Evolutionary conservation across 2,797 vertebrate species (phyloP).

Genomic region (Crypturellus tataupa): DNA sequence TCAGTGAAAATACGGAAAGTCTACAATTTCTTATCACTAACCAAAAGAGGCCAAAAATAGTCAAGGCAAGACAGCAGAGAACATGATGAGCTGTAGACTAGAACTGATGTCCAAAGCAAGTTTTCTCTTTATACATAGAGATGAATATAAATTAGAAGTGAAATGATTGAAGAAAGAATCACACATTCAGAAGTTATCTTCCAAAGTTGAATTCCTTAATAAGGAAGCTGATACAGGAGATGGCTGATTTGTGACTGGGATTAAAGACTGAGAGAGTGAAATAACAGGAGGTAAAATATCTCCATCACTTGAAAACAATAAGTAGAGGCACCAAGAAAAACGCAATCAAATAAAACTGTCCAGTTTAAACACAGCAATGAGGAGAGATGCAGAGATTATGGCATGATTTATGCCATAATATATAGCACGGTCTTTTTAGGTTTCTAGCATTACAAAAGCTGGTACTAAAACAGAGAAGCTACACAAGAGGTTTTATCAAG

Average conservation of each 20-base stretch:
- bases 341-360: conserved; percentile 24
- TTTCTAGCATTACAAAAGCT: conserved; percentile 2
- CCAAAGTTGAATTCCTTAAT: conserved; percentile 21
- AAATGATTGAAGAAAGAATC: not conserved
- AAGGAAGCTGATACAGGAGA: conserved; percentile 1
- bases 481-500: not conserved
- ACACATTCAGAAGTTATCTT: conserved; percentile 20
- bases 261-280: not conserved
- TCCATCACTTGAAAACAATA: conserved; percentile 25
- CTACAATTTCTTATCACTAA: not conserved
- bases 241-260: conserved; percentile 8
- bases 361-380: not conserved
- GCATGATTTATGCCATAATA: not conserved
- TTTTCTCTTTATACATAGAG: not conserved
- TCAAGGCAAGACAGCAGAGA: not conserved
- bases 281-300: not conserved
- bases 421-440: not conserved
- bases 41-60: not conserved
- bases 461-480: not conserved
- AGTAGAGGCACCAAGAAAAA: not conserved
- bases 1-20: not conserved
- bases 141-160: not conserved
- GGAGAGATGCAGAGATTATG: not conserved
- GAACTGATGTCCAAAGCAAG: not conserved
- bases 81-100: not conserved